Evolutionary conservation across 2,113 vertebrate species (phyloP).

Genomic region (Chloropsis hardwickii): DNA sequence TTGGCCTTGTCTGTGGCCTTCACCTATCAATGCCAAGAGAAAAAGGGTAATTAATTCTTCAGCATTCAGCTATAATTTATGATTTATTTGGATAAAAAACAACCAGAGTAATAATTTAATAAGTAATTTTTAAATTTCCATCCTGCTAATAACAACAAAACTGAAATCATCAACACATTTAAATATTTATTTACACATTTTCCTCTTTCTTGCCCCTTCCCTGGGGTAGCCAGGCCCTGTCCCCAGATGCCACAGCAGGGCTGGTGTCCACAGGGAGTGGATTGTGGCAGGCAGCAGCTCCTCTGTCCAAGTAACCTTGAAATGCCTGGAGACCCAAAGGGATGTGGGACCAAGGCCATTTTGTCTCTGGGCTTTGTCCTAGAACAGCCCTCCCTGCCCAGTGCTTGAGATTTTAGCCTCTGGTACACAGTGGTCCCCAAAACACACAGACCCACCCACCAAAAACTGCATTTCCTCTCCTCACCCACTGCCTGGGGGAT

Average conservation of each 20-base stretch:
- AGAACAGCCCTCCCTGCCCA: accelerated
- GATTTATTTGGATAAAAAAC: neutral
- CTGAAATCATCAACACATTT: neutral
- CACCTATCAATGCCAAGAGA: neutral
- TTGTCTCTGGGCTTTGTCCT: neutral
- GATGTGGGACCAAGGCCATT: neutral
- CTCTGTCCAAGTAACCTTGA: neutral
- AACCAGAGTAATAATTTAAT: neutral
- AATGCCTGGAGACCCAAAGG: accelerated
- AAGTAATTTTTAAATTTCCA: accelerated
- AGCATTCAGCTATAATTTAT: neutral
- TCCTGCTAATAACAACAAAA: neutral
- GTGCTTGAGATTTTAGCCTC: neutral
- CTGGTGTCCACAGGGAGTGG: accelerated
- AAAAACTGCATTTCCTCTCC: neutral
- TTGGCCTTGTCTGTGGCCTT: neutral
- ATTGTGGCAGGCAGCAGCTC: neutral
- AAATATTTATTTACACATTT: neutral
- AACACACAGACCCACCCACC: accelerated
- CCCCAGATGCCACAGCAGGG: too few species aligned
- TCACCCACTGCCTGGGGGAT: neutral
- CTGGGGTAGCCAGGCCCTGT: neutral
- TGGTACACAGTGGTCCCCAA: accelerated
- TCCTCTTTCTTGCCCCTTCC: neutral
- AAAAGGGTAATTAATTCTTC: neutral